phyloP scores from a whole-genome alignment of 2,888 invertebrate genomes.

The Cryptus armator region DNA sequence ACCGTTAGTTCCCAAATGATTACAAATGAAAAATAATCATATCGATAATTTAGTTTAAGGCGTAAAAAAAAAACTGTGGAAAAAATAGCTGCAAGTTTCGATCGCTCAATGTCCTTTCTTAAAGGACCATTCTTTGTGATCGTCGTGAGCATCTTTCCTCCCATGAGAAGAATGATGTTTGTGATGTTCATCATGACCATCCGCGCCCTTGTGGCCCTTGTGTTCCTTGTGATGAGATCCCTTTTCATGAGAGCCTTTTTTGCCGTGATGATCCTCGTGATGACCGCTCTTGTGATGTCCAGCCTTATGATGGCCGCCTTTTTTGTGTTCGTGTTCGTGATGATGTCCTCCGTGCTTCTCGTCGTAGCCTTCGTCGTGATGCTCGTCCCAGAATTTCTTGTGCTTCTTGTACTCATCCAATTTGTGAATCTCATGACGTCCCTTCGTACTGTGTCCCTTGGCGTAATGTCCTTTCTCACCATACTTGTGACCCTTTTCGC shows the following conservation, averaged over 20 bases:
- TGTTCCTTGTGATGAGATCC: constrained; percentile 89
- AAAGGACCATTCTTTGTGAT: constrained; percentile 85
- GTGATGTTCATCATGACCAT: constrained; percentile 89
- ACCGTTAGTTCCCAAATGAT: no score
- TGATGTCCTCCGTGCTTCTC: constrained; percentile 92
- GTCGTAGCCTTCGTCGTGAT: constrained; percentile 90
- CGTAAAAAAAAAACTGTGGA: background rate
- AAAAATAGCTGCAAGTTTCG: background rate
- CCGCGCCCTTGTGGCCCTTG: constrained; percentile 88
- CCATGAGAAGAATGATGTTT: constrained; percentile 87
- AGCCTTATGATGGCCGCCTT: constrained; percentile 88
- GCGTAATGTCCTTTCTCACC: constrained; percentile 94
- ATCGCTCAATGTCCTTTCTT: constrained; percentile 79
- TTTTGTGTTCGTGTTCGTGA: constrained; percentile 89
- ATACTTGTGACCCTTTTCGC: constrained; percentile 93
- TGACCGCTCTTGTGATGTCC: constrained; percentile 88
- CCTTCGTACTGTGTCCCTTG: constrained; percentile 93
- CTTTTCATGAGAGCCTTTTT: constrained; percentile 89
- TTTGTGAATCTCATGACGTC: constrained; percentile 91
- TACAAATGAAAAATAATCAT: background rate
- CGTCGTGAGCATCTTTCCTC: constrained; percentile 87
- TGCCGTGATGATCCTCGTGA: constrained; percentile 91
- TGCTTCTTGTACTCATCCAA: constrained; percentile 90
- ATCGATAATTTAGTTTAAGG: background rate
- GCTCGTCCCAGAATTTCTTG: constrained; percentile 90